Percentiles rank a stretch among this genome's conserved stretches.
Conservation (phyloP, 2,888 invertebrate genomes). For the Thera britannica region DNA sequence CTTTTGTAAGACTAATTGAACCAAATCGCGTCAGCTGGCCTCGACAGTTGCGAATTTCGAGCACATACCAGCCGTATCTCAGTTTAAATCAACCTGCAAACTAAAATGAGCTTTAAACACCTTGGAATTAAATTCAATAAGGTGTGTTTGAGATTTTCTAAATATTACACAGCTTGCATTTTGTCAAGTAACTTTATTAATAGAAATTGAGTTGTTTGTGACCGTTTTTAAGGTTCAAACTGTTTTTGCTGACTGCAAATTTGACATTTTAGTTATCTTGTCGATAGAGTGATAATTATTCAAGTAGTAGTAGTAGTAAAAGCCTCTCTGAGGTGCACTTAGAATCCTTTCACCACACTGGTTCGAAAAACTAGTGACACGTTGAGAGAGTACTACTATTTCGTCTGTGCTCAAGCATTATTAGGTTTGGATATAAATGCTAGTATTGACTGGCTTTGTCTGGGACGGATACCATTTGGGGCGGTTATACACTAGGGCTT, state of each 20-base stretch:
- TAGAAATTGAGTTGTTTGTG: neutral
- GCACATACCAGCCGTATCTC: constrained; percentile 20
- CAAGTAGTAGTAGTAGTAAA: neutral
- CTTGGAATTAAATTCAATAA: neutral
- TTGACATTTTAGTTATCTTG: neutral
- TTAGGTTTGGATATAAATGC: constrained; percentile 40
- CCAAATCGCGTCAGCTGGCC: constrained; percentile 47
- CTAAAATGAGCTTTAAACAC: constrained; percentile 3
- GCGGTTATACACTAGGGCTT: too few relatives aligned
- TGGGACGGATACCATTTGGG: constrained; percentile 4
- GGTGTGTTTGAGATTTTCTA: neutral
- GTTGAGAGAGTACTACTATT: neutral
- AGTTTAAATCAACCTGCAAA: neutral
- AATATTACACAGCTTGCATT: neutral
- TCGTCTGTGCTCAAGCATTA: constrained; percentile 24
- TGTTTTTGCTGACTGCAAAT: too few relatives aligned
- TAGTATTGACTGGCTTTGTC: constrained; percentile 40
- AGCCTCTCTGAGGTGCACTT: too few relatives aligned
- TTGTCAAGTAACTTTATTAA: neutral
- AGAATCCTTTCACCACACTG: too few relatives aligned
- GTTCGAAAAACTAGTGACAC: too few relatives aligned
- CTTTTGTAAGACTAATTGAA: constrained; percentile 42
- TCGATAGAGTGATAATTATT: neutral
- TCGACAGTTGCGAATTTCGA: constrained; percentile 39
- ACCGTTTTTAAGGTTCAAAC: neutral